Conservation (phyloP, 2,888 invertebrate genomes). For the Drosophila aldrichi region DNA sequence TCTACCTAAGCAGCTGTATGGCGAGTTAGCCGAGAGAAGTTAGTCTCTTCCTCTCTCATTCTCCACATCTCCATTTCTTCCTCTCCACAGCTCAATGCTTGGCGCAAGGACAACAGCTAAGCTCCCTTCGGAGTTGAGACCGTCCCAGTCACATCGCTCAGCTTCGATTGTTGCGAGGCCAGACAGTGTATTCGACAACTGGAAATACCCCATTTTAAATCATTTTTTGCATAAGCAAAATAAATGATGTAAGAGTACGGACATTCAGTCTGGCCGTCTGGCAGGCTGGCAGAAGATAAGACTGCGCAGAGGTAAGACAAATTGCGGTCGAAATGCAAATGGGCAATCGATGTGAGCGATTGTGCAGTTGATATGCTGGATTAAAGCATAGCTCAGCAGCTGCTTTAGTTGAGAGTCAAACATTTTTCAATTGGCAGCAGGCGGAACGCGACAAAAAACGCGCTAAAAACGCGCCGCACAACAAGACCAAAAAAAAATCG, state of each 20-base stretch:
- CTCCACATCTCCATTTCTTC: neutral
- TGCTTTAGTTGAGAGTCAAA: neutral
- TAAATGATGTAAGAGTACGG: conserved; percentile 52
- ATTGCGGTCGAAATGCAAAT: conserved; percentile 26
- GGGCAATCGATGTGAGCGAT: conserved; percentile 35
- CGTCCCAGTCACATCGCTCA: neutral
- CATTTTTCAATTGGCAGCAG: conserved; percentile 5
- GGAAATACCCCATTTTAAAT: neutral
- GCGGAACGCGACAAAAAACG: neutral
- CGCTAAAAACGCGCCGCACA: conserved; percentile 18
- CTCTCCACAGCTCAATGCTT: neutral
- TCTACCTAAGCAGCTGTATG: neutral
- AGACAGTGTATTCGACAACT: neutral
- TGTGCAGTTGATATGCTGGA: conserved; percentile 5
- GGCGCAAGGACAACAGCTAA: neutral
- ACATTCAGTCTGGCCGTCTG: no score
- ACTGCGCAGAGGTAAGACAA: conserved; percentile 42
- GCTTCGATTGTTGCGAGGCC: neutral
- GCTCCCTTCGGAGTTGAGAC: no score
- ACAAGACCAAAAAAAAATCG: neutral
- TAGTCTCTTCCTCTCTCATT: neutral
- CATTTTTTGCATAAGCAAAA: conserved; percentile 57
- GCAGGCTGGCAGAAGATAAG: conserved; percentile 32
- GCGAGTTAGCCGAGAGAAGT: no score
- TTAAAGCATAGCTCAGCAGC: neutral